phyloP scores from a whole-genome alignment of 2,113 vertebrate genomes.

The Protobothrops flavoviridis region DNA sequence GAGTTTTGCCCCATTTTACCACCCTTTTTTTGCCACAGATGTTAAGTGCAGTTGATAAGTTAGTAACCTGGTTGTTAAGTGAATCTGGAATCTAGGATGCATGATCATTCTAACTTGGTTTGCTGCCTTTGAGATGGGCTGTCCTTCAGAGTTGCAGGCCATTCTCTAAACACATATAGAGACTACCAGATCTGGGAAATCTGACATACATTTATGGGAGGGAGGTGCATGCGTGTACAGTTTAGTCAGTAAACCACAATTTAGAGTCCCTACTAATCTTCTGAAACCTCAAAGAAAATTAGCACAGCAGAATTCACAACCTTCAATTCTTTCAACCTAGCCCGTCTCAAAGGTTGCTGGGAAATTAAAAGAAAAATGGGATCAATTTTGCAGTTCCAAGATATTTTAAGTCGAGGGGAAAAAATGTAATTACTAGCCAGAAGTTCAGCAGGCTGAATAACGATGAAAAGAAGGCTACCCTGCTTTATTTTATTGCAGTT shows the following conservation, averaged over 20 bases:
- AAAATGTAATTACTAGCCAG: background rate
- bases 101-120: background rate
- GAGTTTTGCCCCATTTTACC: background rate
- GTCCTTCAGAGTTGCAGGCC: background rate
- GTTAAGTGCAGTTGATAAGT: no score
- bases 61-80: no score
- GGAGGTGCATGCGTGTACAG: background rate
- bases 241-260: background rate
- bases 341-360: background rate
- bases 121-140: background rate
- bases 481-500: background rate
- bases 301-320: background rate
- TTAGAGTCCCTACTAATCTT: background rate
- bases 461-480: background rate
- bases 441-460: background rate
- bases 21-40: no score
- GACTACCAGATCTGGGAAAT: background rate
- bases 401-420: background rate
- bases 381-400: background rate
- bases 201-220: background rate
- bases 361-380: background rate
- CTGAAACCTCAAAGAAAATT: background rate
- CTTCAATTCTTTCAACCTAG: background rate
- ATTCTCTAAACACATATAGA: background rate
- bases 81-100: background rate